Conservation (phyloP, 2,888 invertebrate species). For the Sussaba pulchella region DNA sequence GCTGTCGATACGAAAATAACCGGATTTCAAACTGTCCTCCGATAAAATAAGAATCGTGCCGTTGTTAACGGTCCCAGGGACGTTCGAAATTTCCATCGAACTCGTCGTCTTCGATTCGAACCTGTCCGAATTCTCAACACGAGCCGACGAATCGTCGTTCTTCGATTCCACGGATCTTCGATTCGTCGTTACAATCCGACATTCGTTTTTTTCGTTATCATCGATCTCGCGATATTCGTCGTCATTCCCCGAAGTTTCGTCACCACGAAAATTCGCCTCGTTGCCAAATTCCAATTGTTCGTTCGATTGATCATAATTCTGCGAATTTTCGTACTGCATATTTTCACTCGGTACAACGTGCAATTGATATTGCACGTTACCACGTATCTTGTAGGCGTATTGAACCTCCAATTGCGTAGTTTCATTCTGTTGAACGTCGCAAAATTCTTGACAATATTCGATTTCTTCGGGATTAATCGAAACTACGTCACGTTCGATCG, state of each 20-base stretch:
- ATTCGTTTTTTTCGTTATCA: not conserved
- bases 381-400: conserved; percentile 45
- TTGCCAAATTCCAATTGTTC: not conserved
- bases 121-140: not conserved
- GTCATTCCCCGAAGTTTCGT: not conserved
- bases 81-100: conserved; percentile 1
- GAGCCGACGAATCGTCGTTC: conserved; percentile 2
- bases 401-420: not conserved
- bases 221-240: conserved; percentile 7
- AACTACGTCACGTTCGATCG: not conserved
- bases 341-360: conserved; percentile 24
- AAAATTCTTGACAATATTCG: not conserved
- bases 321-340: conserved; percentile 23
- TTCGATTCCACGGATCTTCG: conserved; percentile 1
- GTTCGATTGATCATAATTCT: conserved; percentile 21
- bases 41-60: conserved; percentile 78
- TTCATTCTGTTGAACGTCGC: conserved; percentile 14
- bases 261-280: not conserved
- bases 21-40: conserved; percentile 72
- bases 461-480: conserved; percentile 10
- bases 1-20: conserved; percentile 75
- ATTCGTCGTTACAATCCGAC: not conserved
- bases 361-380: conserved; percentile 41
- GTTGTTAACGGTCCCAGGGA: conserved; percentile 76
- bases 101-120: not conserved